Evolutionary conservation across 30 jellyfish, hydroid and myxozoan species (phyloP).

Genomic region (Hydractinia echinata): DNA sequence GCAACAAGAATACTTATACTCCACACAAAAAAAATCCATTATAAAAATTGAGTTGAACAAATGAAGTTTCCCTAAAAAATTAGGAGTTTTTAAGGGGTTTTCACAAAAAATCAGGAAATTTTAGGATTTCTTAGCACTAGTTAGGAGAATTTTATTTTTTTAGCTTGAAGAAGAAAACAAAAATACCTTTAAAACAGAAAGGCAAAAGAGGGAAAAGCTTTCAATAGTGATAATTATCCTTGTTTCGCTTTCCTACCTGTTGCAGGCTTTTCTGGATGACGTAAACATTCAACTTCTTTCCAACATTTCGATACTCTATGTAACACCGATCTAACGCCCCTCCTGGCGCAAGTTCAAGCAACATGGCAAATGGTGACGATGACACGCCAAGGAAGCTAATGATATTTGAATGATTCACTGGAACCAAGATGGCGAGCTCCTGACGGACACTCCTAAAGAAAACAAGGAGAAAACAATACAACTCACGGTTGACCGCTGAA

Average conservation of each 20-base stretch:
- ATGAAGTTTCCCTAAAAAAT: too few relatives aligned
- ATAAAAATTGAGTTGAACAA: too few relatives aligned
- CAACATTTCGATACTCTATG: slow-evolving; percentile 52
- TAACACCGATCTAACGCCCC: slow-evolving; percentile 65
- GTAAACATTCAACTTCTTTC: slow-evolving; percentile 59
- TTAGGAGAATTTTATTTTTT: too few relatives aligned
- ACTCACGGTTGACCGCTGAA: neutral
- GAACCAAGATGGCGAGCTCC: slow-evolving; percentile 78
- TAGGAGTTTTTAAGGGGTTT: too few relatives aligned
- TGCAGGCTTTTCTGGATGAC: slow-evolving; percentile 42
- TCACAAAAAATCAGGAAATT: too few relatives aligned
- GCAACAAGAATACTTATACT: too few relatives aligned
- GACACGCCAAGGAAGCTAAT: slow-evolving; percentile 66
- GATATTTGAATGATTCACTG: slow-evolving; percentile 63
- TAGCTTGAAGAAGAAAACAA: too few relatives aligned
- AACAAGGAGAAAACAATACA: neutral
- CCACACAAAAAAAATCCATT: too few relatives aligned
- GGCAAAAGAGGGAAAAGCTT: too few relatives aligned
- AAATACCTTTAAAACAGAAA: too few relatives aligned
- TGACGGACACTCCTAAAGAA: slow-evolving; percentile 79
- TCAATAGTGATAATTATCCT: too few relatives aligned
- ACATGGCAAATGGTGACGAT: slow-evolving; percentile 59
- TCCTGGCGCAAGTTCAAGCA: slow-evolving; percentile 81
- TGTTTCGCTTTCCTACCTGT: slow-evolving; percentile 49
- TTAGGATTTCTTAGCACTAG: too few relatives aligned